phyloP scores from a whole-genome alignment of 2,113 vertebrate genomes.

The Ranitomeya variabilis region DNA sequence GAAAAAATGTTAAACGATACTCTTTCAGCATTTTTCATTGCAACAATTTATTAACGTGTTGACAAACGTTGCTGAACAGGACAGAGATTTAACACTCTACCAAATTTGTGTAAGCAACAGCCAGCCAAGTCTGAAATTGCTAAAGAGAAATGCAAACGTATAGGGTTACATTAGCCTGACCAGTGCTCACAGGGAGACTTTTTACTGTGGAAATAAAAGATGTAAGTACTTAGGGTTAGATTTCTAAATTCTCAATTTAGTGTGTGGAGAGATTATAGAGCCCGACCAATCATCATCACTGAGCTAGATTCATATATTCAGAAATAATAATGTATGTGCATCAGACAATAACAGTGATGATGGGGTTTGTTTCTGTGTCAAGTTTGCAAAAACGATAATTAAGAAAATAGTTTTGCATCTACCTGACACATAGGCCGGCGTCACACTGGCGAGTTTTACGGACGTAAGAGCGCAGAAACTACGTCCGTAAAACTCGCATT shows the following conservation, averaged over 20 bases:
- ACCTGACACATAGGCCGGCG: too few relatives aligned
- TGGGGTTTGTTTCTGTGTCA: too few relatives aligned
- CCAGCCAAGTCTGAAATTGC: conserved; percentile 19
- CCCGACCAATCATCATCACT: too few relatives aligned
- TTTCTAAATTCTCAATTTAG: not conserved
- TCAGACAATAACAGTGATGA: too few relatives aligned
- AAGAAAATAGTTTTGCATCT: too few relatives aligned
- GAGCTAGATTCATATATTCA: too few relatives aligned
- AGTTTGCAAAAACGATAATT: too few relatives aligned
- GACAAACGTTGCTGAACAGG: not conserved
- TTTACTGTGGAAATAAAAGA: not conserved
- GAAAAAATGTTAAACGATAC: too few relatives aligned
- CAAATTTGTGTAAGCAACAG: conserved; percentile 3
- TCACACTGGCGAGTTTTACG: too few relatives aligned
- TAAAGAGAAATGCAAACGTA: not conserved
- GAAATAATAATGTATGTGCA: too few relatives aligned
- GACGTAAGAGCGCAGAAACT: too few relatives aligned
- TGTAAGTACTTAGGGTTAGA: not conserved
- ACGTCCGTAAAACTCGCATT: too few relatives aligned
- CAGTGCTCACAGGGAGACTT: not conserved
- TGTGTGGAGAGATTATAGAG: not conserved
- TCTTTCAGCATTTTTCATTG: not conserved
- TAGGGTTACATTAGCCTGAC: not conserved
- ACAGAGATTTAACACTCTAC: conserved; percentile 19
- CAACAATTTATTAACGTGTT: not conserved